These are phyloP conservation scores for Phymanthus crucifer DNA, from an alignment of 92 coral and sea anemone genomes.

Conservation along the genomic window DNA sequence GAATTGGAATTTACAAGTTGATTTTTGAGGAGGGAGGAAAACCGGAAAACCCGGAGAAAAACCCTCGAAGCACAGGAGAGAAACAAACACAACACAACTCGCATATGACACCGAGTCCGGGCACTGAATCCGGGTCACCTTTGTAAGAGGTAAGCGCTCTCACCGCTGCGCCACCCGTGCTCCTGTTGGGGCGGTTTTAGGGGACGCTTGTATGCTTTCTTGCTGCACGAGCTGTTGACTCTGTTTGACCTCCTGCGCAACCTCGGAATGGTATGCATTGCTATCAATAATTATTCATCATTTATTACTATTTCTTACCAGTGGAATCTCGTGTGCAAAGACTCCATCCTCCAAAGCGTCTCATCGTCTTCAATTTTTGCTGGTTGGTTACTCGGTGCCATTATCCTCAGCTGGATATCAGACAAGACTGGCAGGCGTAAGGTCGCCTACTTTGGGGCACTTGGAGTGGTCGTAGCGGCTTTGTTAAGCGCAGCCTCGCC, in stretches of 20 bases:
- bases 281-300: background rate
- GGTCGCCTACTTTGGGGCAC: conserved; percentile 60
- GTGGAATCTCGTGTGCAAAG: conserved; percentile 88
- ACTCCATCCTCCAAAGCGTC: conserved; percentile 70
- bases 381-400: conserved; percentile 78
- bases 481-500: conserved; percentile 66
- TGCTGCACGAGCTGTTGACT: no score
- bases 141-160: no score
- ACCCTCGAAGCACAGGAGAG: no score
- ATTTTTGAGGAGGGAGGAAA: no score
- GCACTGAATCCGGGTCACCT: no score
- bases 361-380: conserved; percentile 77
- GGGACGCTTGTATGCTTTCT: no score
- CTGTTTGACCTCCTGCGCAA: background rate
- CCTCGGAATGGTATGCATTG: background rate
- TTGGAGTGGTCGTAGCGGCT: conserved; percentile 42
- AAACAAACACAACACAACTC: no score
- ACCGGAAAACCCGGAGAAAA: no score
- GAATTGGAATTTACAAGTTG: no score
- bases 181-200: no score
- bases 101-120: no score
- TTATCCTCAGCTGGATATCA: conserved; percentile 63
- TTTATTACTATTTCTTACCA: conserved; percentile 12
- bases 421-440: conserved; percentile 80
- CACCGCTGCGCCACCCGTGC: no score